Conservation (phyloP, 2,113 vertebrate species). For the Patagioenas fasciata region DNA sequence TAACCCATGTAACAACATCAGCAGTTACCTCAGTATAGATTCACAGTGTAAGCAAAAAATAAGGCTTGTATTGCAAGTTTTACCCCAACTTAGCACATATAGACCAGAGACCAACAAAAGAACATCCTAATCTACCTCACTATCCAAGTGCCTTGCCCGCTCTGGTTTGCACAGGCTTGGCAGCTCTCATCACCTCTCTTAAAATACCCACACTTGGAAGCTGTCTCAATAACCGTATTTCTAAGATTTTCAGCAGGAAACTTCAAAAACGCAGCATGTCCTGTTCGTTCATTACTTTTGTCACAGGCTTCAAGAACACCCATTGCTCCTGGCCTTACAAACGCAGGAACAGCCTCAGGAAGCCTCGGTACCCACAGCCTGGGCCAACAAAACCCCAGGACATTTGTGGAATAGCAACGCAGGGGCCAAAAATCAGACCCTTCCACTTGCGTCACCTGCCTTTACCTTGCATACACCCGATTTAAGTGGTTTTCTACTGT, state of each 20-base stretch:
- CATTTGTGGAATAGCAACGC: accelerated
- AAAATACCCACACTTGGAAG: neutral
- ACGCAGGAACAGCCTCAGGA: neutral
- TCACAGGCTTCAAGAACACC: neutral
- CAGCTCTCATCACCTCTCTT: neutral
- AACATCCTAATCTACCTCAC: neutral
- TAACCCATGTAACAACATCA: accelerated
- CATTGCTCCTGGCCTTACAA: neutral
- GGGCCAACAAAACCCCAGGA: neutral
- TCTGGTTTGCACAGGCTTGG: neutral
- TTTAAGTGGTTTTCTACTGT: accelerated
- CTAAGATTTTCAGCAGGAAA: neutral
- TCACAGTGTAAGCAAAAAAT: neutral
- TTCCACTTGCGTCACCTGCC: accelerated
- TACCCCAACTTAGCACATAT: neutral
- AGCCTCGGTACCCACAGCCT: neutral
- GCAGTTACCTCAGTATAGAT: neutral
- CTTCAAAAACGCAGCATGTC: neutral
- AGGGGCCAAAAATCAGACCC: neutral
- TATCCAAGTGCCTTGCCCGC: neutral
- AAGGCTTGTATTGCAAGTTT: neutral
- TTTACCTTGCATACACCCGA: accelerated
- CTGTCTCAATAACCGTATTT: neutral
- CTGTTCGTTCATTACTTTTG: neutral
- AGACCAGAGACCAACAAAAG: neutral